Conservation (phyloP, 2,113 vertebrate species). For the Dicentrarchus labrax region DNA sequence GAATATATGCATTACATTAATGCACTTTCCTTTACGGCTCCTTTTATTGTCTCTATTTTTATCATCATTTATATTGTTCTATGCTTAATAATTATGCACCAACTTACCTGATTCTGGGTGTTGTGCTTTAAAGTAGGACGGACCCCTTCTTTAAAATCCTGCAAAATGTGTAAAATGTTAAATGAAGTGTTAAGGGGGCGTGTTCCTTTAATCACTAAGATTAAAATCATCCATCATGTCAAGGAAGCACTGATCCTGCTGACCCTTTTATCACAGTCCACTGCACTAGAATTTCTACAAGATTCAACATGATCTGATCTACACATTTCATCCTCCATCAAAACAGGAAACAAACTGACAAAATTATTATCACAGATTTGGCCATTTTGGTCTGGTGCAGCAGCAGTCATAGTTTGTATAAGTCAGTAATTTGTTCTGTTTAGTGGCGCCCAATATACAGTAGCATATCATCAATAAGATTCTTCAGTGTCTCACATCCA, state of each 20-base stretch:
- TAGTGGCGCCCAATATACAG: background rate
- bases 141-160: conserved; percentile 27
- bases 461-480: background rate
- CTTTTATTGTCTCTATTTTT: too few species aligned
- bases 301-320: conserved; percentile 12
- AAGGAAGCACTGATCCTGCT: conserved; percentile 43
- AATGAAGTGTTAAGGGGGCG: conserved; percentile 61
- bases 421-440: background rate
- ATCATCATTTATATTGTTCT: too few species aligned
- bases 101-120: too few species aligned
- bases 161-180: conserved; percentile 53
- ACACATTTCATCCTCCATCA: background rate
- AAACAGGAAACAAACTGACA: conserved; percentile 1
- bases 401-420: too few species aligned
- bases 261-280: conserved; percentile 51
- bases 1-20: too few species aligned
- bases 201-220: conserved; percentile 72
- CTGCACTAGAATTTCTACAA: conserved; percentile 36
- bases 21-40: too few species aligned
- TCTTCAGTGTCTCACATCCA: background rate
- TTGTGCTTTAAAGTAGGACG: conserved; percentile 10
- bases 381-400: background rate
- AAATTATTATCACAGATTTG: background rate
- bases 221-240: conserved; percentile 77
- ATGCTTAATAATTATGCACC: too few species aligned